Evolutionary conservation across 2,113 vertebrate species (phyloP), one percentile per base, ranked within the genome.

Genomic region (Leucopsar rothschildi): DNA sequence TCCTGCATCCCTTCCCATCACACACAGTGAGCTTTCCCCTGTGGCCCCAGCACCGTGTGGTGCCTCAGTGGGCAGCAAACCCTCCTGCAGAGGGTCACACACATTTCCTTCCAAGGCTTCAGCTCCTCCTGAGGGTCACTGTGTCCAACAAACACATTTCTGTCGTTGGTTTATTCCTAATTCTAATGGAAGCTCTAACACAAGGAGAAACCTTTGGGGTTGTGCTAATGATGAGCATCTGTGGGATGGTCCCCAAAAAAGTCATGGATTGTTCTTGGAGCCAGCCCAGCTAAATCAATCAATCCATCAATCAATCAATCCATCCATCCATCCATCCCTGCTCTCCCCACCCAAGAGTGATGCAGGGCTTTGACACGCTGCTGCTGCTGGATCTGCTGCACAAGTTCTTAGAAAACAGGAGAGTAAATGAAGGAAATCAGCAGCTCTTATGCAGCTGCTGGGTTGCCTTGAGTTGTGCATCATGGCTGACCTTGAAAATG

Each of bases 351-450:
- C 45, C 61, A 28, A 69, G 57, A 95, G 63, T 11, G 5, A 29
- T 0, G 2, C 0, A 2, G 55, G 39, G 50, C 55, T 84, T 22
- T 28, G 71, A n/a, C 52, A 39, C 0, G 0, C 57, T 16, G 53
- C 77, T 60, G 66, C 70, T 64, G 81, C 78, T 61, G 77, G 29
- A 47, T 73, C 69, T 61, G 65, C 75, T 2, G 11, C 60, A 15
- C 15, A 1, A 31, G 37, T 50, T 60, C 53, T n/a, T n/a, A 19
- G 40, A 53, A 66, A 39, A 31, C 23, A 25, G 70, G 47, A 42
- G 42, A 70, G 42, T 12, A 68, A 68, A 76, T 8, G 47, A 57
- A 68, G 76, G 16, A 40, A 92, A 90, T 75, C 7, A 90, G 86
- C 59, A 63, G 84, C 90, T 71, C 60, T 94, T 28, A 63, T 1